These are phyloP conservation scores for Montipora efflorescens DNA, from an alignment of 64 coral and sea anemone genomes.

Conservation along the genomic window DNA sequence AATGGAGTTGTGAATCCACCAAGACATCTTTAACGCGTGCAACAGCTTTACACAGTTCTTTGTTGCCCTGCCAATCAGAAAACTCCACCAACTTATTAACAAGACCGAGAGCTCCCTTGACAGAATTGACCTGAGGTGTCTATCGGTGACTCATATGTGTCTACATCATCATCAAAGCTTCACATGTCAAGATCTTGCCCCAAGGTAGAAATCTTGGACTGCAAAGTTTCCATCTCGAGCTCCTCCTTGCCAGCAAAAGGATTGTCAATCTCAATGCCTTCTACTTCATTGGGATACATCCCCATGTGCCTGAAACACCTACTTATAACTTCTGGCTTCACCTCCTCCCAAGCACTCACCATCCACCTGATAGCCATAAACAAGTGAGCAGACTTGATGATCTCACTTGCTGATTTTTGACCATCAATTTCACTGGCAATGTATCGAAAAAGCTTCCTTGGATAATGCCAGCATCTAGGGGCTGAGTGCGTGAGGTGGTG, in stretches of 20 bases:
- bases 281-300: no score
- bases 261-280: no score
- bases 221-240: neutral
- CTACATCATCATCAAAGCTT: neutral
- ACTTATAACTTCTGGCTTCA: no score
- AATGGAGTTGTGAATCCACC: constrained; percentile 4
- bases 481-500: constrained; percentile 16
- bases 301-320: no score
- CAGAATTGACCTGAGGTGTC: neutral
- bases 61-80: neutral
- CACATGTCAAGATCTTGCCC: neutral
- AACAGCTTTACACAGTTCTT: neutral
- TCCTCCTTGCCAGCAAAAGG: neutral
- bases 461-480: constrained; percentile 15
- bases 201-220: neutral
- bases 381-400: constrained; percentile 15
- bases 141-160: constrained; percentile 5
- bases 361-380: constrained; percentile 38
- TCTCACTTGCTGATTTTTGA: constrained; percentile 28
- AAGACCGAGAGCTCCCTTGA: neutral
- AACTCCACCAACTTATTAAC: constrained; percentile 9
- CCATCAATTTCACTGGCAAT: constrained; percentile 18
- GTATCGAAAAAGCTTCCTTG: constrained; percentile 7
- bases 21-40: neutral
- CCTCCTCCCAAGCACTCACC: constrained; percentile 5